phyloP scores from a whole-genome alignment of 2,888 invertebrate species.

The Chironomus tentans region DNA sequence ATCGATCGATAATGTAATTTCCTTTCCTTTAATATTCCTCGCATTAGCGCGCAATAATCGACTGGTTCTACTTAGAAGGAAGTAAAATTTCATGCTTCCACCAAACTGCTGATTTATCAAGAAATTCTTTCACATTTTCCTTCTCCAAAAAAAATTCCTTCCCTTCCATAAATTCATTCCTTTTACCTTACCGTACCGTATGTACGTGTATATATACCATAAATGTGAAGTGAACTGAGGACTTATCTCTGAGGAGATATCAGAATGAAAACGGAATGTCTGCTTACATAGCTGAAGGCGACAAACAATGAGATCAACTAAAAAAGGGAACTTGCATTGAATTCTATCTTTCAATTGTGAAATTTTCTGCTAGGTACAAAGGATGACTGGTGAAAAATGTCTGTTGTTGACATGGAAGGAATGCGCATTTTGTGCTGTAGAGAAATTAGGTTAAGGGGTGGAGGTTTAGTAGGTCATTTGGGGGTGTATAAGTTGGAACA shows the following conservation, averaged over 20 bases:
- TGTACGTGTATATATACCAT: neutral
- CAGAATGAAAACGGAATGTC: neutral
- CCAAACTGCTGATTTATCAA: neutral
- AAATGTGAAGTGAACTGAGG: neutral
- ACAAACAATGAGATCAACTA: neutral
- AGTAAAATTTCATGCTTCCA: too few species aligned
- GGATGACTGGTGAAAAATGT: too few species aligned
- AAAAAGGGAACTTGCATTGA: neutral
- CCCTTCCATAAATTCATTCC: neutral
- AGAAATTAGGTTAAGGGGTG: too few species aligned
- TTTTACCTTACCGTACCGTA: neutral
- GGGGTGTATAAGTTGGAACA: too few species aligned
- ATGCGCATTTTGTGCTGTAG: too few species aligned
- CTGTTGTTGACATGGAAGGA: too few species aligned
- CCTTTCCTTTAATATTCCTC: neutral
- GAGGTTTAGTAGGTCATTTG: too few species aligned
- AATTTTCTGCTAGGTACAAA: neutral
- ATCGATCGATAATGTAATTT: neutral
- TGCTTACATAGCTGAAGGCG: neutral
- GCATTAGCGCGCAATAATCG: neutral
- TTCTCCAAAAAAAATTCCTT: neutral
- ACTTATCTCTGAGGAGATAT: slow-evolving; percentile 1
- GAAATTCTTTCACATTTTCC: neutral
- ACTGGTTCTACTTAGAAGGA: neutral
- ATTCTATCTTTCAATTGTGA: neutral